Conservation (phyloP, 2,888 invertebrate species). For the Mechanitis mazaeus region DNA sequence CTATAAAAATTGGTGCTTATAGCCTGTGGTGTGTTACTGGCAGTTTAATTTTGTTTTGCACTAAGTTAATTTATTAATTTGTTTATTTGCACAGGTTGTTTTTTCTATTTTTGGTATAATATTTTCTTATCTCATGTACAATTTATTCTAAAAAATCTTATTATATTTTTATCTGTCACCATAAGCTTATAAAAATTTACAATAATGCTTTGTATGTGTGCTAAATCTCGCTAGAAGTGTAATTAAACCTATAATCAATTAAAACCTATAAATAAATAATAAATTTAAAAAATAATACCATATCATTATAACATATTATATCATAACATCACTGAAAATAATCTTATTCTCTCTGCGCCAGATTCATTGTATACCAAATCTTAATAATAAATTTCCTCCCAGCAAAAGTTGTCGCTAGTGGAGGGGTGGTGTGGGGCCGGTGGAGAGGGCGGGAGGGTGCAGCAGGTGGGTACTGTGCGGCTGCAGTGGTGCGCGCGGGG, state of each 20-base stretch:
- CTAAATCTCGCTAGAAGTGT: not conserved
- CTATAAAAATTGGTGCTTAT: not conserved
- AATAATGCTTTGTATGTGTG: not conserved
- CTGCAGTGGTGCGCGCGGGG: slow-evolving; percentile 84
- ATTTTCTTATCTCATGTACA: not conserved
- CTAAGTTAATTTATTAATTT: not conserved
- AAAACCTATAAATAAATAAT: too few species aligned
- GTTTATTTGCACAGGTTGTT: not conserved
- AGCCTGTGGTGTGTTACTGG: not conserved
- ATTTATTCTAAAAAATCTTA: not conserved
- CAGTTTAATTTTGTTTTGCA: not conserved
- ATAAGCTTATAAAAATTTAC: too few species aligned
- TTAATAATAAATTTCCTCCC: not conserved
- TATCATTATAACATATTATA: too few species aligned
- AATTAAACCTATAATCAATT: too few species aligned
- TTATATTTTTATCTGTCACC: too few species aligned
- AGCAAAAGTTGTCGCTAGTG: slow-evolving; percentile 85
- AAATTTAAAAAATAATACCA: too few species aligned
- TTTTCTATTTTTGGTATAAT: not conserved
- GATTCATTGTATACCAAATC: not conserved
- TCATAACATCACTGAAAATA: not conserved
- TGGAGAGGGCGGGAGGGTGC: slow-evolving; percentile 60
- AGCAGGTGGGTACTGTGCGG: slow-evolving; percentile 76
- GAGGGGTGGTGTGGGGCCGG: slow-evolving; percentile 72
- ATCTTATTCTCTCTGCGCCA: not conserved